Evolutionary conservation across 2,888 invertebrate genomes (phyloP).

Genomic region (Tigriopus californicus): DNA sequence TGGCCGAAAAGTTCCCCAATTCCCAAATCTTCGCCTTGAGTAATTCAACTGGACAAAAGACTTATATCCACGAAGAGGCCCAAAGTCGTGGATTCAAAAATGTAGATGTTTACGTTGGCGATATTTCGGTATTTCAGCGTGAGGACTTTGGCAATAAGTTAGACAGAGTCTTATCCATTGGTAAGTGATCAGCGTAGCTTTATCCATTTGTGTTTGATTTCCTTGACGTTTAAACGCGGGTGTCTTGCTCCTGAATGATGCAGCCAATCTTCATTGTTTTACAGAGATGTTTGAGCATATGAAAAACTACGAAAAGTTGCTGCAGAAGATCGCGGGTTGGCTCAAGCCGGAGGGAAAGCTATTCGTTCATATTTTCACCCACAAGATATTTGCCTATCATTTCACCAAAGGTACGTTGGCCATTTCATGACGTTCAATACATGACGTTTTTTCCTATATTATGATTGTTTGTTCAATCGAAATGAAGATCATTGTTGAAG

Average conservation of each 20-base stretch:
- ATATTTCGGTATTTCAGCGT: neutral
- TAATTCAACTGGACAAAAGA: neutral
- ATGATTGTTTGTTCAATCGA: too few species aligned
- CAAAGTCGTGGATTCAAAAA: neutral
- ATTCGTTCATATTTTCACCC: slow-evolving; percentile 12
- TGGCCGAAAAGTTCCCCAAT: neutral
- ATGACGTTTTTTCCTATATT: neutral
- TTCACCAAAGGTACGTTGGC: slow-evolving; percentile 4
- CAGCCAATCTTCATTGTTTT: too few species aligned
- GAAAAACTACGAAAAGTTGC: slow-evolving; percentile 8
- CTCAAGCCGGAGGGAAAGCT: slow-evolving; percentile 1
- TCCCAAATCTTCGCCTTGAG: slow-evolving; percentile 4
- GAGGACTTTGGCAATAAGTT: neutral
- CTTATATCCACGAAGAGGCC: neutral
- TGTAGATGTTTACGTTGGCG: slow-evolving; percentile 2
- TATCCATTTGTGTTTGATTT: neutral
- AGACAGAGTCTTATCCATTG: slow-evolving; percentile 6
- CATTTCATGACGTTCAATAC: neutral
- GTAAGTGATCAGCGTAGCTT: neutral
- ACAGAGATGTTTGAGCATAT: slow-evolving; percentile 15
- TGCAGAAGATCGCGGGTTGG: slow-evolving; percentile 1
- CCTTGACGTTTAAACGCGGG: neutral
- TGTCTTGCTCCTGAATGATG: too few species aligned
- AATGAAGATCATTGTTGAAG: too few species aligned
- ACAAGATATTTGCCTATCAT: neutral